phyloP scores from a whole-genome alignment of 1,140 invertebrate species.

The Leptinotarsa lineolata region DNA sequence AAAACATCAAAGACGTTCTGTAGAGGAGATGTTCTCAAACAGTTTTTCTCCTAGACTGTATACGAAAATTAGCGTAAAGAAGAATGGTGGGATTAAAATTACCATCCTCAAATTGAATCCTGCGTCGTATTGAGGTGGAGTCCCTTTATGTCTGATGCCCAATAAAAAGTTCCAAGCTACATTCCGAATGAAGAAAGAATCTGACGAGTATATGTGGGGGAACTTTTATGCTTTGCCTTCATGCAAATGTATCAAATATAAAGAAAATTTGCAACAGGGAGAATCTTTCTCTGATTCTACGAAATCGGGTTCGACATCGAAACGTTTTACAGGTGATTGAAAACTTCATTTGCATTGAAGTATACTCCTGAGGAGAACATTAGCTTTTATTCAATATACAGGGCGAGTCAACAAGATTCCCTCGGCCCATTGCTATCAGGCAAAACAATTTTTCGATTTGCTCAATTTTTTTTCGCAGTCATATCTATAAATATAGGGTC shows the following conservation, averaged over 20 bases:
- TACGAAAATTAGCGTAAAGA: conserved; percentile 25
- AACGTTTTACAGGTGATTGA: neutral
- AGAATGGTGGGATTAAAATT: conserved; percentile 24
- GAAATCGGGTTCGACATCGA: neutral
- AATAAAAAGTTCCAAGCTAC: conserved; percentile 21
- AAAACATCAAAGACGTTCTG: conserved; percentile 2
- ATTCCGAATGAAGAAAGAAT: conserved; percentile 12
- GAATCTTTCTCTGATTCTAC: neutral
- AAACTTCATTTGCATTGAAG: neutral
- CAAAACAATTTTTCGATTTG: no score
- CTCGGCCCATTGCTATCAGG: no score
- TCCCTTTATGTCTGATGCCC: neutral
- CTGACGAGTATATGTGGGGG: conserved; percentile 11
- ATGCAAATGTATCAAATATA: conserved; percentile 18
- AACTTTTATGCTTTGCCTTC: conserved; percentile 5
- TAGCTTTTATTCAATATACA: no score
- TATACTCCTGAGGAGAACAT: neutral
- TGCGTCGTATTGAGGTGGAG: conserved; percentile 21
- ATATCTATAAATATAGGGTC: no score
- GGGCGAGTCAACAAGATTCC: no score
- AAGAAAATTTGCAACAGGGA: conserved; percentile 19
- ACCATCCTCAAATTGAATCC: conserved; percentile 25
- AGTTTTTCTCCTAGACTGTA: conserved; percentile 12
- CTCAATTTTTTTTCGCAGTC: no score
- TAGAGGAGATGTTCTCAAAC: neutral